Percentiles rank a stretch among this genome's conserved stretches.
Conservation (phyloP, 2,797 vertebrate species). For the Enteromius afrohamiltoni region DNA sequence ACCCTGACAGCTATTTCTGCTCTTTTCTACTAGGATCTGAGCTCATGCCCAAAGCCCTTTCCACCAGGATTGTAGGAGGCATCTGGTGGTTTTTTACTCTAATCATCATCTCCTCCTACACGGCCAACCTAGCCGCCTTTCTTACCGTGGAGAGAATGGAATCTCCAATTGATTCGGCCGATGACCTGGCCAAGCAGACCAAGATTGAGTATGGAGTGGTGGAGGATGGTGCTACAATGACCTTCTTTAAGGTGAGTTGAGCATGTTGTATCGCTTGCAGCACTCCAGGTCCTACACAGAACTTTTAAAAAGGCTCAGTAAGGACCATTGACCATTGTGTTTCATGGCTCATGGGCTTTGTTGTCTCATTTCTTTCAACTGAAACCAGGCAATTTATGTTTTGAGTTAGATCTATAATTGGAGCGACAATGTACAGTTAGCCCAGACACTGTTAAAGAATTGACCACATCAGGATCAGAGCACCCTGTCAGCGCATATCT, state of each 20-base stretch:
- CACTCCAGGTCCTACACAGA: neutral
- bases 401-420: neutral
- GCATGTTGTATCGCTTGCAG: neutral
- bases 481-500: neutral
- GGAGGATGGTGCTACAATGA: conserved; percentile 96
- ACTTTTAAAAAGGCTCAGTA: neutral
- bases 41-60: conserved; percentile 99
- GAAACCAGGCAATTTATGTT: neutral
- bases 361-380: neutral
- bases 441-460: neutral
- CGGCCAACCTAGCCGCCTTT: conserved; percentile 98
- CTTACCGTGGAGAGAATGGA: conserved; percentile 98
- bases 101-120: conserved; percentile 99
- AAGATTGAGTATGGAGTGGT: conserved; percentile 98
- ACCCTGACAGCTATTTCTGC: conserved; percentile 48
- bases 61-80: conserved; percentile 99
- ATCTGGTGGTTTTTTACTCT: conserved; percentile 99
- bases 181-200: conserved; percentile 98
- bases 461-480: neutral
- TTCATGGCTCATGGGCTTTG: neutral
- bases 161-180: conserved; percentile 91
- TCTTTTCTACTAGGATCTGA: conserved; percentile 92
- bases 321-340: neutral
- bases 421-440: neutral
- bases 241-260: conserved; percentile 93